Evolutionary conservation across 2,888 invertebrate genomes (phyloP), one percentile per base, ranked within the genome.

Genomic region (Oscheius onirici): DNA sequence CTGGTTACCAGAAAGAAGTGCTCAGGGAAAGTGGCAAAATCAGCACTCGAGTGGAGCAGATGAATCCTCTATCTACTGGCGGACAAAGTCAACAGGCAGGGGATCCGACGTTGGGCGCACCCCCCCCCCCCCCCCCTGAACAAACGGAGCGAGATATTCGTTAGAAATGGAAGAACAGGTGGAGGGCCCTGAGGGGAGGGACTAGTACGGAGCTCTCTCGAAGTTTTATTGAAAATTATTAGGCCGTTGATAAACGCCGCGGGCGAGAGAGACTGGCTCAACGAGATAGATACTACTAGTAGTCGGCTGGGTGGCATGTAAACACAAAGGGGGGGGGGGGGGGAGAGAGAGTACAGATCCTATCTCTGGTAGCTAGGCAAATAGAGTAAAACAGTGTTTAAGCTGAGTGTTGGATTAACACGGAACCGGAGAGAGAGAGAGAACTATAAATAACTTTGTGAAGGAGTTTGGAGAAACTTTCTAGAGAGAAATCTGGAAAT

Each of bases 211-310:
- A 46, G 46, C 46, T 46, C 20, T 46, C 13, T n/a, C 17, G 24
- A 22, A 63, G 46, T 28, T 63, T 44, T 46, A 63, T 46, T 54
- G 66, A 66, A 54, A 52, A 40, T 54, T 52, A 66, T 52, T 54
- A 43, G 54, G 61, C 20, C 17, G 61, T 44, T 46, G 61, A 61
- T 44, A 61, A 61, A 66, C 52, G 54, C 52, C 52, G 41, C 40
- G 66, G 66, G 66, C 52, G 66, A 26, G 28, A 24, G 26, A 24
- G 55, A 3, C 24, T 15, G 55, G 17, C 15, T 24, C 28, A 46
- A 20, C n/a, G 46, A 46, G 46, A 46, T n/a, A 46, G 46, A 46
- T 46, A 17, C n/a, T n/a, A 28, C 26, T 24, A 26, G 34, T 34
- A 55, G 34, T 34, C 17, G 34, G 26, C 54, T 24, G 6, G n/a